Conservation (phyloP, 2,797 vertebrate species). For the Oceanodroma leucorhoa region DNA sequence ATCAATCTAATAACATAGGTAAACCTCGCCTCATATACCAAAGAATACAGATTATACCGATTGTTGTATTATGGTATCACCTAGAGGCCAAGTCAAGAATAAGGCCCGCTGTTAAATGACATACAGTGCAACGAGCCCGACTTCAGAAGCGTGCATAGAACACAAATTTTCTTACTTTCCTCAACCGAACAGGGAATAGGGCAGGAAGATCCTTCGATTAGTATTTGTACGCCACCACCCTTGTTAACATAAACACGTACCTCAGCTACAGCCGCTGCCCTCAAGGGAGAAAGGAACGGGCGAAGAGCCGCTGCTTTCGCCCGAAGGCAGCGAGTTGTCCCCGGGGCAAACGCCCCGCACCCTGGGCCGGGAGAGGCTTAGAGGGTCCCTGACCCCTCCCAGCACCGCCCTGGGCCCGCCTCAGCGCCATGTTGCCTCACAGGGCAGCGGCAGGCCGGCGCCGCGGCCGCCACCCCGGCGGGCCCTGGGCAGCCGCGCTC, state of each 20-base stretch:
- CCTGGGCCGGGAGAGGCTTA: background rate
- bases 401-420: background rate
- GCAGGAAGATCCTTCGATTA: background rate
- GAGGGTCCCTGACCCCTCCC: background rate
- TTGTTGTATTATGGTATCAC: background rate
- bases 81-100: background rate
- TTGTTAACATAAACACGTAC: fast-evolving
- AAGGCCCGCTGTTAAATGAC: fast-evolving
- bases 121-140: fast-evolving
- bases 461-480: no score
- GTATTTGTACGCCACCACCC: fast-evolving
- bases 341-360: no score
- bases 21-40: fast-evolving
- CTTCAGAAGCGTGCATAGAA: fast-evolving
- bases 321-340: background rate
- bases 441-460: background rate
- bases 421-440: background rate
- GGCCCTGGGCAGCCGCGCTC: background rate
- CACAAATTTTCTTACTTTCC: background rate
- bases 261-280: background rate
- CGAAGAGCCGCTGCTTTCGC: background rate
- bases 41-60: fast-evolving
- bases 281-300: fast-evolving
- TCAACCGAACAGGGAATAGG: fast-evolving
- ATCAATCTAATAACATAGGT: background rate